Evolutionary conservation across 2,888 invertebrate species (phyloP).

Genomic region (Molanna angustata): DNA sequence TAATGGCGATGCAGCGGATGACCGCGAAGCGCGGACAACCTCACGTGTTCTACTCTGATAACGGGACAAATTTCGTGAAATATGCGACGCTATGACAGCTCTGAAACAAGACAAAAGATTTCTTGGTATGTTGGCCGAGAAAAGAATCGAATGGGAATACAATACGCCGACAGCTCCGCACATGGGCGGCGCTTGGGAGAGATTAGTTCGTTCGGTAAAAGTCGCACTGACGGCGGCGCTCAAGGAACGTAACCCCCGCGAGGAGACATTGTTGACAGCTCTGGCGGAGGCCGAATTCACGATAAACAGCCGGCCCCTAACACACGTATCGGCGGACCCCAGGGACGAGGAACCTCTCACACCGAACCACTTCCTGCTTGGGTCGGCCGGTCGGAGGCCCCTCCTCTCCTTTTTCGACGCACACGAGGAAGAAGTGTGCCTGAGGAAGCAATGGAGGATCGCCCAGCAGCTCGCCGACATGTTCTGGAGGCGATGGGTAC

Average conservation of each 20-base stretch:
- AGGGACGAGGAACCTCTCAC: slow-evolving; percentile 1
- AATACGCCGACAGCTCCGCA: not conserved
- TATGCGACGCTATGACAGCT: not conserved
- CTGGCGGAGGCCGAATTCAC: slow-evolving; percentile 2
- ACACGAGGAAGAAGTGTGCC: not conserved
- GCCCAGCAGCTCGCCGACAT: slow-evolving; percentile 1
- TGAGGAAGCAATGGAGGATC: not conserved
- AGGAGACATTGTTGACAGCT: not conserved
- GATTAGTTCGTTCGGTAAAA: not conserved
- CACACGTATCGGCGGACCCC: not conserved
- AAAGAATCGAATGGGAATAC: not conserved
- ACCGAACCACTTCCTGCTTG: not conserved
- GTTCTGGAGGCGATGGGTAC: slow-evolving; percentile 5
- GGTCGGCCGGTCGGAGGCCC: not conserved
- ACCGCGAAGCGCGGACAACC: slow-evolving; percentile 2
- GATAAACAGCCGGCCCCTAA: slow-evolving; percentile 4
- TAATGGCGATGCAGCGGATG: slow-evolving; percentile 6
- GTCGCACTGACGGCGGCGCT: not conserved
- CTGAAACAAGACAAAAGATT: not conserved
- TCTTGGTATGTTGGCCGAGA: not conserved
- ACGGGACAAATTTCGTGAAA: slow-evolving; percentile 6
- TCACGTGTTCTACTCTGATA: not conserved
- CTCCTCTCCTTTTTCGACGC: not conserved
- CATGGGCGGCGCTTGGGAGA: slow-evolving; percentile 1
- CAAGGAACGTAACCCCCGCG: not conserved